Base-by-base conservation (phyloP, 30 jellyfish, hydroid and myxozoan species). In the Pelagia noctiluca region DNA sequence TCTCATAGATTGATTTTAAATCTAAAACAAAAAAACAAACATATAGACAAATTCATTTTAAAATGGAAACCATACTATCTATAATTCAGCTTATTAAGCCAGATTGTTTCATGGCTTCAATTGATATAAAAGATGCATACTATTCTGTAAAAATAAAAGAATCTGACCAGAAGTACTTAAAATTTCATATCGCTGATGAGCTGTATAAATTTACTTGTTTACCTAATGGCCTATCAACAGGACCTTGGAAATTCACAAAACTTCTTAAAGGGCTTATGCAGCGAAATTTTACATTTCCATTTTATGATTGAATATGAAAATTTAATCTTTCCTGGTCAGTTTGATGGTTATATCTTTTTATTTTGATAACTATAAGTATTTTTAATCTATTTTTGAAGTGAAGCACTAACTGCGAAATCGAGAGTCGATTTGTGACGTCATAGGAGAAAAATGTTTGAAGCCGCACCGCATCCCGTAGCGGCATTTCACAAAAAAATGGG, bases 11-110 rank as follows among this genome's bases (percentile, higher is more conserved):
- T 73, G 5, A 73, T 73, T 30, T 12, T 48, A 73, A 73, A 73
- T 35, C 85, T 73, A 2, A 73, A 46, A 57, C 28, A 49, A 37
- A 21, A 50, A 73, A 67, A 84, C 76, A 34, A 54, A 49, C 32
- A 49, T 35, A 50, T 82, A 23, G 87, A 82, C 22, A 48, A 82
- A 16, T 36, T 42, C 85, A 67, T 38, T 69, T 82, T 69, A 67
- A 82, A 35, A 82, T 82, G 92, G 79, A 82, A 19, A 42, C 92
- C 11, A 31, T 82, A n/a, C 57, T 47, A 49, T 1, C 78, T 16
- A 78, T 60, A 10, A 3, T 80, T 8, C 10, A 50, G 5, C 50
- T 74, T 23, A 47, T 50, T 2, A 74, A 16, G n/a, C n/a, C 48
- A 16, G 13, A 74, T 68, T 42, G 77, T 47, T 50, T 7, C 63